phyloP scores from a whole-genome alignment of 2,113 vertebrate species.

The Halcyon senegalensis region DNA sequence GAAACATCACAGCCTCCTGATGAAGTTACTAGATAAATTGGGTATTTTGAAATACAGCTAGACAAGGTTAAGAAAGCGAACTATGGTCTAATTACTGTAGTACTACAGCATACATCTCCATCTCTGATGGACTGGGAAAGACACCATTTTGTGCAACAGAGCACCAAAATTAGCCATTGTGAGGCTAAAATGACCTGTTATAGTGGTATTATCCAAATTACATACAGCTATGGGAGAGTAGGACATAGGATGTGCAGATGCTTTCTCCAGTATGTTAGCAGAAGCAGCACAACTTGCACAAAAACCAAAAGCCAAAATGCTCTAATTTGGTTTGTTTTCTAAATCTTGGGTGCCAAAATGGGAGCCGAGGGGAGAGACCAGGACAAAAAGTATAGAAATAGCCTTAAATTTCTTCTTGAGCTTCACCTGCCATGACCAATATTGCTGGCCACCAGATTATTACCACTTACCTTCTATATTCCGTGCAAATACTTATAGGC shows the following conservation, averaged over 20 bases:
- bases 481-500: not conserved
- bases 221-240: not conserved
- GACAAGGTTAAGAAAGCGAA: constrained; percentile 51
- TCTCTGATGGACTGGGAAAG: not conserved
- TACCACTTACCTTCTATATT: not conserved
- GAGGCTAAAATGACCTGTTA: not conserved
- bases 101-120: not conserved
- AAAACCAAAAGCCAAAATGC: not conserved
- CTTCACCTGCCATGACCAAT: not conserved
- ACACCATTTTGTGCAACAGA: not conserved
- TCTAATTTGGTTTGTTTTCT: not conserved
- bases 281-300: not conserved
- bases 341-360: not conserved
- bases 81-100: constrained; percentile 1
- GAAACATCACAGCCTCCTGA: constrained; percentile 30
- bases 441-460: not conserved
- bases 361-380: fast-evolving
- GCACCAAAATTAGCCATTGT: not conserved
- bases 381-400: not conserved
- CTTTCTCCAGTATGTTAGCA: not conserved
- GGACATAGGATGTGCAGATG: not conserved
- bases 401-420: not conserved
- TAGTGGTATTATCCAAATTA: not conserved
- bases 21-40: not conserved
- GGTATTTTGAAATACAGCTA: constrained; percentile 12